phyloP scores from a whole-genome alignment of 2,113 vertebrate genomes.

The Peromyscus polionotus region DNA sequence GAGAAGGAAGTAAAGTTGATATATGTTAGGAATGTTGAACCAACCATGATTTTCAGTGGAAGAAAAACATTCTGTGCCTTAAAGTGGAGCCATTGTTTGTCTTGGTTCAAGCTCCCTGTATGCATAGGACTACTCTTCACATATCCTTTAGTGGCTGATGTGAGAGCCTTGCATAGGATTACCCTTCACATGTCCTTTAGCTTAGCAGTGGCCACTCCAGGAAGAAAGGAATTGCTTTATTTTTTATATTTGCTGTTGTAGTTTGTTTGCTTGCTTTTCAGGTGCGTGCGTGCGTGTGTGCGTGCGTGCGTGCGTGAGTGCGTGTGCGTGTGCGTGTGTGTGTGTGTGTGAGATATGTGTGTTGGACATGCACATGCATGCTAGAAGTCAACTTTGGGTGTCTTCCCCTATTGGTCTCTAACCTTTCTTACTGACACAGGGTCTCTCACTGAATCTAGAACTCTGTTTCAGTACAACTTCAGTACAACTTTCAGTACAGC shows the following conservation, averaged over 20 bases:
- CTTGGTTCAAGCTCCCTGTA: neutral
- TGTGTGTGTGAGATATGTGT: neutral
- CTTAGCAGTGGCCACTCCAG: neutral
- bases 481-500: too few relatives aligned
- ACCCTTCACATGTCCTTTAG: neutral
- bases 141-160: neutral
- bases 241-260: neutral
- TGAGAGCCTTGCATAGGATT: neutral
- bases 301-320: too few relatives aligned
- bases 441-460: neutral
- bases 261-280: neutral
- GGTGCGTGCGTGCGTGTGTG: neutral
- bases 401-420: neutral
- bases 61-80: neutral
- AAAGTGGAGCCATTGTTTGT: neutral
- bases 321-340: neutral
- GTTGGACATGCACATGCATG: too few relatives aligned
- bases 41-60: constrained; percentile 26
- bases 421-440: neutral
- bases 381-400: neutral
- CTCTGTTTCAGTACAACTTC: neutral
- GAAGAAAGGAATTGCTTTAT: neutral
- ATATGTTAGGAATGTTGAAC: constrained; percentile 7
- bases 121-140: neutral
- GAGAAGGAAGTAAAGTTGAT: constrained; percentile 38